phyloP scores from a whole-genome alignment of 2,888 invertebrate genomes.

The Campoplex nolae region DNA sequence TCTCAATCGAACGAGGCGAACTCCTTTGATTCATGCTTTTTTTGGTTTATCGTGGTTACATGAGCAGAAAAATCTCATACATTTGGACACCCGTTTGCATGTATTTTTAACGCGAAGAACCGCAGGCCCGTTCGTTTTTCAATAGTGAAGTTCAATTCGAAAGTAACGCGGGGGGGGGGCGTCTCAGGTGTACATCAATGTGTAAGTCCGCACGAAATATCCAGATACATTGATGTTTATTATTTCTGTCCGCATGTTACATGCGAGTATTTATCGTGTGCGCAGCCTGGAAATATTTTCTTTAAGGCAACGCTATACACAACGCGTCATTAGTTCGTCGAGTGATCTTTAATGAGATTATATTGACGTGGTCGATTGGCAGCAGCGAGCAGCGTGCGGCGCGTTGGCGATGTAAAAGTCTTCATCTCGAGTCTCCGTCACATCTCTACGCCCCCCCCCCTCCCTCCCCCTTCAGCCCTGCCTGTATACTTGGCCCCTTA shows the following conservation, averaged over 20 bases:
- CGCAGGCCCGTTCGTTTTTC: slow-evolving; percentile 52
- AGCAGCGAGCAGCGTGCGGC: slow-evolving; percentile 17
- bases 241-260: too few relatives aligned
- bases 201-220: too few relatives aligned
- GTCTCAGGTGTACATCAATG: slow-evolving; percentile 20
- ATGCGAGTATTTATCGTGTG: neutral
- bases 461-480: too few relatives aligned
- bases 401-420: slow-evolving; percentile 30
- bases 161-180: slow-evolving; percentile 64
- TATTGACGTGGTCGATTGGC: slow-evolving; percentile 71
- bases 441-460: slow-evolving; percentile 36
- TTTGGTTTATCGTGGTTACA: neutral
- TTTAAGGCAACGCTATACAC: slow-evolving; percentile 34
- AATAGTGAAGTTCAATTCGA: slow-evolving; percentile 66
- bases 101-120: slow-evolving; percentile 27
- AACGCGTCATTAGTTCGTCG: slow-evolving; percentile 71
- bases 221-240: too few relatives aligned
- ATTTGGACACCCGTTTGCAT: neutral
- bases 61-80: slow-evolving; percentile 12
- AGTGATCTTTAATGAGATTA: slow-evolving; percentile 72
- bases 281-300: slow-evolving; percentile 37
- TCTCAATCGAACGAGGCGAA: neutral
- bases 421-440: slow-evolving; percentile 45
- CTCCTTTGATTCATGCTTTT: neutral
- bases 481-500: slow-evolving; percentile 38